A percentile compares a stretch with the other conserved stretches of the same genome.
These are phyloP conservation scores for Epizoanthus scotinus DNA, from an alignment of 92 coral and sea anemone species.

Conservation along the genomic window DNA sequence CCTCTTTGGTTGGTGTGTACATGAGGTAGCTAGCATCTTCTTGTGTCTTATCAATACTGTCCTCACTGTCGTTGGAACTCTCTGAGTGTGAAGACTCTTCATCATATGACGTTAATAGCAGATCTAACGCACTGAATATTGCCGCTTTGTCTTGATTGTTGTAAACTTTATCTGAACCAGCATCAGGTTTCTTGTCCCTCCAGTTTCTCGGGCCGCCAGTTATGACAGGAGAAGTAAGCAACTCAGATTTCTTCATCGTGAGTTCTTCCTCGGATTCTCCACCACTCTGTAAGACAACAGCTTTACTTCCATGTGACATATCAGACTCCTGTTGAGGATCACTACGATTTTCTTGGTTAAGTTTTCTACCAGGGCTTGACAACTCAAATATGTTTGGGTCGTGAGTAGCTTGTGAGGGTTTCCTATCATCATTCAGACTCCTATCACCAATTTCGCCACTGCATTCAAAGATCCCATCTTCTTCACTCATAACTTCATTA, in stretches of 20 bases:
- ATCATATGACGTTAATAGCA: background rate
- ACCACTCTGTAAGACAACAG: background rate
- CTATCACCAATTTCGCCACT: background rate
- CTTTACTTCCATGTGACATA: background rate
- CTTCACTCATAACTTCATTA: background rate
- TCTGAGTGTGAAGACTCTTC: background rate
- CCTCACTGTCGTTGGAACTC: constrained; percentile 10
- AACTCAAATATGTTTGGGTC: too few species aligned
- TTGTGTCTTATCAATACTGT: background rate
- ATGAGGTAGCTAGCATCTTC: too few species aligned
- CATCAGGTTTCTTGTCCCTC: background rate
- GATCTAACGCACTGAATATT: background rate
- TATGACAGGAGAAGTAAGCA: background rate
- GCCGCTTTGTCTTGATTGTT: constrained; percentile 21
- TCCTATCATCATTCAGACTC: background rate
- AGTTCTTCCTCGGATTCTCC: background rate
- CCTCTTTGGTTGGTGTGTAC: too few species aligned
- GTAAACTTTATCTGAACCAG: constrained; percentile 21
- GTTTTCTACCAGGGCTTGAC: background rate
- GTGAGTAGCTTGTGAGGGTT: background rate
- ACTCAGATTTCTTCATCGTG: background rate
- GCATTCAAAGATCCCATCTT: background rate
- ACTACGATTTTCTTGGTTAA: background rate
- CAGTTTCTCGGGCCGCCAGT: background rate
- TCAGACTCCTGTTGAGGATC: constrained; percentile 1